Evolutionary conservation across 53 echinoderm and acorn worm genomes (phyloP).

Genomic region (Arbacia lixula): DNA sequence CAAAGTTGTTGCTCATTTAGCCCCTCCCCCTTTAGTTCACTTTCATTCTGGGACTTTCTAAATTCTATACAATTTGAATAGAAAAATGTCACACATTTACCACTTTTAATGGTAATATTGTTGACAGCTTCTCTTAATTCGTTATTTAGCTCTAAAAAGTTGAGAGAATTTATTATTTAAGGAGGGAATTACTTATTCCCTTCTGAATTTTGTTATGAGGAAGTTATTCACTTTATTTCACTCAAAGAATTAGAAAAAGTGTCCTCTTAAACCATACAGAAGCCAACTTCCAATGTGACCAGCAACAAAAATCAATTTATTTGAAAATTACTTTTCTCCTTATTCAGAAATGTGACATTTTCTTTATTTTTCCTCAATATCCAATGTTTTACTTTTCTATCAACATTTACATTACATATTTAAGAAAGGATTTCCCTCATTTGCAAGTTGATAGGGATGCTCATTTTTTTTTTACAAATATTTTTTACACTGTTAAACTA

Average conservation of each 20-base stretch:
- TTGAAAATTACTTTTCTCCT: neutral
- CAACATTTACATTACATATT: neutral
- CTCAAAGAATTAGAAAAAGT: neutral
- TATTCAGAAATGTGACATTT: neutral
- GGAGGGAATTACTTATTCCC: neutral
- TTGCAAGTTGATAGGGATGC: neutral
- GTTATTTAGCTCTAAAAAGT: neutral
- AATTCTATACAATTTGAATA: neutral
- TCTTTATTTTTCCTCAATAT: neutral
- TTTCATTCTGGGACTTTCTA: neutral
- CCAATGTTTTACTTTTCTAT: neutral
- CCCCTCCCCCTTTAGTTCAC: slow-evolving; percentile 4
- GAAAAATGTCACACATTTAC: neutral
- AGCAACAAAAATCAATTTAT: neutral
- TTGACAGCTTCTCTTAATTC: neutral
- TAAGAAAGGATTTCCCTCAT: neutral
- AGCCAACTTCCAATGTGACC: neutral
- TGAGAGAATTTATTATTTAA: neutral
- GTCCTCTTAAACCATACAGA: neutral
- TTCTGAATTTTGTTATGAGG: neutral
- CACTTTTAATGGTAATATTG: neutral
- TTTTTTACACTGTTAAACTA: neutral
- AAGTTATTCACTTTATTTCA: slow-evolving; percentile 12
- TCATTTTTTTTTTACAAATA: neutral
- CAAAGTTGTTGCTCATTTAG: neutral